Evolutionary conservation across 2,888 invertebrate species (phyloP).

Genomic region (Rotaria sp.): DNA sequence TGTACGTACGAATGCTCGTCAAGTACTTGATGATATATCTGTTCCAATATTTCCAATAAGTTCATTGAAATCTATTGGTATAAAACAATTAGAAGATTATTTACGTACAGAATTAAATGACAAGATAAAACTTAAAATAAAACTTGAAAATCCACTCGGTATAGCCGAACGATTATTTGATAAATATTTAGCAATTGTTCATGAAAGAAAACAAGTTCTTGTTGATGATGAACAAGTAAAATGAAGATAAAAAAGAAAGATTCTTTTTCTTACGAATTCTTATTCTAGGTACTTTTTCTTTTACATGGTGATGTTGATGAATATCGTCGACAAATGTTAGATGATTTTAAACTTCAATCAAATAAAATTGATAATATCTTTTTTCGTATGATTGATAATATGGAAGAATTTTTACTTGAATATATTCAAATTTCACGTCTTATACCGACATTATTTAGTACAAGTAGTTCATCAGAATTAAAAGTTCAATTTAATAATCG

Average conservation of each 20-base stretch:
- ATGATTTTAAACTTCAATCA: constrained; percentile 28
- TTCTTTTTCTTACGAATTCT: background rate
- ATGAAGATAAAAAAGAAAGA: background rate
- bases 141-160: constrained; percentile 20
- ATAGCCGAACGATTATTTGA: background rate
- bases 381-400: constrained; percentile 20
- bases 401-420: constrained; percentile 3
- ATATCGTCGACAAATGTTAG: constrained; percentile 11
- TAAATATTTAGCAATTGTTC: background rate
- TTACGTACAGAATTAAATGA: background rate
- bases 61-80: background rate
- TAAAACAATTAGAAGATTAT: background rate
- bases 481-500: constrained; percentile 20
- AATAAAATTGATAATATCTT: constrained; percentile 22
- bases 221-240: background rate
- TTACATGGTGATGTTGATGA: background rate
- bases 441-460: background rate
- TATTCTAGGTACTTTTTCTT: background rate
- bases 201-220: background rate
- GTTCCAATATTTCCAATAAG: constrained; percentile 15
- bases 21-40: background rate
- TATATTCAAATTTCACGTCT: background rate
- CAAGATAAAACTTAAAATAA: background rate
- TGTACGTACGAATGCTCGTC: background rate
- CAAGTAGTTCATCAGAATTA: background rate